These are phyloP conservation scores for Scomber scombrus DNA, from an alignment of 2,113 vertebrate genomes.

Conservation along the genomic window DNA sequence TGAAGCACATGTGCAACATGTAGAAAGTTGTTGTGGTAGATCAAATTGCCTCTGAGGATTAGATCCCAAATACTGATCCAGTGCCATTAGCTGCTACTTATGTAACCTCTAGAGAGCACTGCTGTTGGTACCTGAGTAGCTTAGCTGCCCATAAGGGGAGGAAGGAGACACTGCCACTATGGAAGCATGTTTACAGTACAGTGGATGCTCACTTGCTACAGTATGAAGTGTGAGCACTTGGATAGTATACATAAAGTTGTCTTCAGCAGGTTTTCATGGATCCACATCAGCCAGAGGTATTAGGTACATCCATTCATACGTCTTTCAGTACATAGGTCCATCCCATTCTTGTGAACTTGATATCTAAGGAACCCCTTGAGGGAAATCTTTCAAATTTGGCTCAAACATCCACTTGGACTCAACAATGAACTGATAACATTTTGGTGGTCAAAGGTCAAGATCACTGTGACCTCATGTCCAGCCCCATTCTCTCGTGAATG, in stretches of 20 bases:
- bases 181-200: slow-evolving; percentile 55
- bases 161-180: slow-evolving; percentile 47
- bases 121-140: slow-evolving; percentile 56
- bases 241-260: slow-evolving; percentile 64
- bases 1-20: slow-evolving; percentile 48
- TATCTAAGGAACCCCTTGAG: too few relatives aligned
- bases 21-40: slow-evolving; percentile 69
- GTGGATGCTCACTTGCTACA: slow-evolving; percentile 55
- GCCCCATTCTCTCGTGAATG: too few relatives aligned
- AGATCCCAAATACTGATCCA: slow-evolving; percentile 71
- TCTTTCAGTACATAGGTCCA: too few relatives aligned
- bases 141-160: slow-evolving; percentile 47
- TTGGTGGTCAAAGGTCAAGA: too few relatives aligned
- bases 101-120: slow-evolving; percentile 71
- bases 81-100: slow-evolving; percentile 66
- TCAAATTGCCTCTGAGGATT: slow-evolving; percentile 66
- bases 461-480: too few relatives aligned
- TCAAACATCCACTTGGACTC: too few relatives aligned
- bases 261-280: slow-evolving; percentile 67
- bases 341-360: too few relatives aligned
- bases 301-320: too few relatives aligned
- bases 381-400: too few relatives aligned
- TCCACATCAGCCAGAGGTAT: too few relatives aligned
- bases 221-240: slow-evolving; percentile 53
- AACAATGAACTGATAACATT: too few relatives aligned